These are phyloP conservation scores for Drosophila rufa DNA, from an alignment of 1,140 invertebrate species.

Conservation along the genomic window DNA sequence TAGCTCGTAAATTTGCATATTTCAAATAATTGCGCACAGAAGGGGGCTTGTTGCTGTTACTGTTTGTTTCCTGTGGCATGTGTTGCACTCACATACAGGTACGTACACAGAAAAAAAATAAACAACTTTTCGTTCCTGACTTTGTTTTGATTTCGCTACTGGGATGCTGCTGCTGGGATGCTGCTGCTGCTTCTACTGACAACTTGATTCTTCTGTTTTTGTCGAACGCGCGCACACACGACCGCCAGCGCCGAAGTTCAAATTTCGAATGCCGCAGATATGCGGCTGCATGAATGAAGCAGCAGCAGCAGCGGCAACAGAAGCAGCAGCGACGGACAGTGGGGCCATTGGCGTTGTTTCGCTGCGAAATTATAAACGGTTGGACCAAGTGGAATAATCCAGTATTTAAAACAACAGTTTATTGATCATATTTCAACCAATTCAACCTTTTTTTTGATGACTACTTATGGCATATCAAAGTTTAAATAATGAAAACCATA, in stretches of 20 bases:
- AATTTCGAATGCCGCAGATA: constrained; percentile 61
- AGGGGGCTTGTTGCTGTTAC: constrained; percentile 25
- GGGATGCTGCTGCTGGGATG: constrained; percentile 17
- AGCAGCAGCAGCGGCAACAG: constrained; percentile 3
- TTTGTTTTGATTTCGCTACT: constrained; percentile 33
- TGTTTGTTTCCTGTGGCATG: constrained; percentile 58
- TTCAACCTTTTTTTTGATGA: too few species aligned
- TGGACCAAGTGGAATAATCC: too few species aligned
- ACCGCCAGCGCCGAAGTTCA: constrained; percentile 82
- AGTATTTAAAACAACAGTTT: too few species aligned
- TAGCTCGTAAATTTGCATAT: constrained; percentile 83
- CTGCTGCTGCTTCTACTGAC: constrained; percentile 22
- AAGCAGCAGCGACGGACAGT: constrained; percentile 9
- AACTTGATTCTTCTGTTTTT: constrained; percentile 28
- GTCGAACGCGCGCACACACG: constrained; percentile 71
- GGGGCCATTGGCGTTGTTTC: neutral
- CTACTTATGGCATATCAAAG: too few species aligned
- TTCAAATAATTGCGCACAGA: constrained; percentile 68
- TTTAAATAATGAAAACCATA: too few species aligned
- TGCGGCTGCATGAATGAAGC: constrained; percentile 21
- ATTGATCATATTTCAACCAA: too few species aligned
- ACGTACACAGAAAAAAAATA: constrained; percentile 53
- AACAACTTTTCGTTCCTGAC: constrained; percentile 42
- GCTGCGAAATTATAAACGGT: too few species aligned
- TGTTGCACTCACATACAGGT: constrained; percentile 32